Evolutionary conservation across 1,140 invertebrate genomes (phyloP), one percentile per base, ranked within the genome.

Genomic region (Calycopis cecrops): DNA sequence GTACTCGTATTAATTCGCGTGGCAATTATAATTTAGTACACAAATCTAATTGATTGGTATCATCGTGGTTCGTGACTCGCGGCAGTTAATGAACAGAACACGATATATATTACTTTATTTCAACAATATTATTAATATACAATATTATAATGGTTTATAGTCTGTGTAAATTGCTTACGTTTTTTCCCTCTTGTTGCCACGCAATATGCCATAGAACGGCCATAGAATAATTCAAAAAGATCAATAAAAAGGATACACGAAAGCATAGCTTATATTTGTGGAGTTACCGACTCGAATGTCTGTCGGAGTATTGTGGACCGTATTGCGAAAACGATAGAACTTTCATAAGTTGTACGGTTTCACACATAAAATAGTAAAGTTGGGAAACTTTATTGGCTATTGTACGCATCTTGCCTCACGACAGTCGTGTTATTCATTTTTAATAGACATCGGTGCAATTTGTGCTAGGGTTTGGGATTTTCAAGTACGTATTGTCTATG

Each of bases 231-330:
- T 64, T 56, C 59, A 58, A 61, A 71, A 69, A 65, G 64, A 71
- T 71, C 69, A 67, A 71, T 71, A 71, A 59, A 55, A 44, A 53
- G 52, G 51, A 59, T 58, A 65, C 64, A 65, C 69, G 69, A 60
- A 62, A 71, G 61, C 62, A 66, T 64, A 47, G 62, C 57, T 52
- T 63, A 59, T 58, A 60, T 65, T 59, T 48, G 57, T 55, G 52
- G 52, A 54, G 44, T 50, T 33, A 16, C 42, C 48, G 14, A 17
- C 18, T 49, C 38, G 9, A 17, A 48, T 52, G 35, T 51, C 35
- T 10, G 35, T 44, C 9, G 12, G 34, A 53, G 40, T 44, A 44
- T 44, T 16, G 17, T 7, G 34, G 17, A 52, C 47, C 47, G 35
- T 48, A 44, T 58, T 52, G 49, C 50, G 40, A 53, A 53, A 53